Base-by-base conservation (phyloP, 2,113 vertebrate species). In the Galbula dea region DNA sequence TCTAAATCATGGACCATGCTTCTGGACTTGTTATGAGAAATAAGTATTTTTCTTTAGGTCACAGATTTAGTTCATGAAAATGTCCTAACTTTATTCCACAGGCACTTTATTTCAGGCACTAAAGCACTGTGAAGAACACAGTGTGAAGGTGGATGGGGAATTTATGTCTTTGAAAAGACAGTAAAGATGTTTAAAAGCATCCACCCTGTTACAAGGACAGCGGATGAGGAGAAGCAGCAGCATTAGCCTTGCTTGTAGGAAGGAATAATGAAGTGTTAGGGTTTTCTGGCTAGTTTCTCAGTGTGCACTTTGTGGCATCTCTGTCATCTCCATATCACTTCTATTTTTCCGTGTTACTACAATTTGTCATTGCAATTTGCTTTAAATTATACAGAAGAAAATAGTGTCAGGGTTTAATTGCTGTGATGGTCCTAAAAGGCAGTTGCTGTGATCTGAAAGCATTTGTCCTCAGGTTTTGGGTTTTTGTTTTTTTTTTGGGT, bases 61-160 rank as follows among this genome's bases (percentile, higher is more conserved):
- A 8, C 24, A 29, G 48, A 41, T 68, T 61, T 59, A 45, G 43
- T 66, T 73, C 9, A 7, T 69, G 62, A 61, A 81, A 85, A 68
- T n/a, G 52, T 32, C 61, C 41, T 27, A n/a, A 1, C 21, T 79
- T 82, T 27, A 15, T 76, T 86, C 66, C 61, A 32, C 32, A 58
- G 54, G 8, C 9, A 5, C 48, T 66, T 71, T 48, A 51, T 91
- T 59, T 55, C 12, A 23, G 26, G 36, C 17, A 5, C 36, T 48
- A 69, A 67, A 52, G 57, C 2, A 7, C 30, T 0, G 1, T 17
- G n/a, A 73, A 49, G 24, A 91, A 0, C 18, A 37, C 11, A 0
- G 15, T 24, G 16, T 7, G 45, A 29, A 30, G 45, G 51, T 9
- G 34, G 61, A 36, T 15, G 37, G 34, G 39, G 51, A 37, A 49